Evolutionary conservation across 2,888 invertebrate genomes (phyloP).

Genomic region (Malachius bipustulatus): DNA sequence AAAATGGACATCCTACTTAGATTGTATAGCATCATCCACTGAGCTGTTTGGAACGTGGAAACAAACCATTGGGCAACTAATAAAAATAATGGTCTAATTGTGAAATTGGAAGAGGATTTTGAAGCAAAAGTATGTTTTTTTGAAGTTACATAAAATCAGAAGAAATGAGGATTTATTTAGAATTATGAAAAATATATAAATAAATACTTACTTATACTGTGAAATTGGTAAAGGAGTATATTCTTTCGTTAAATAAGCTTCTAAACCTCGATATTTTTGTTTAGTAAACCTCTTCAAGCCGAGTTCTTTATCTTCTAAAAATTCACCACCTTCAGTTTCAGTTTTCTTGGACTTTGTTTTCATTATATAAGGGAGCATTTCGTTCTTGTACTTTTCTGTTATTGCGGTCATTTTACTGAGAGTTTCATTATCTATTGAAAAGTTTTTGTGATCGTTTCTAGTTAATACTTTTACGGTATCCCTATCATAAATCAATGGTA

Average conservation of each 20-base stretch:
- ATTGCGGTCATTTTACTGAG: constrained; percentile 37
- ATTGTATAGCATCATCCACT: no score
- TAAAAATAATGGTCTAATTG: no score
- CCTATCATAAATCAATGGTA: constrained; percentile 40
- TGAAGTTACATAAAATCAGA: constrained; percentile 1
- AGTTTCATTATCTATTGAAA: constrained; percentile 18
- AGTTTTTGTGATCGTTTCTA: constrained; percentile 27
- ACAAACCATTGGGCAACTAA: no score
- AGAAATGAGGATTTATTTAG: no score
- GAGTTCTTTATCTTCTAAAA: background rate
- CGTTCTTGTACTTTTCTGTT: constrained; percentile 22
- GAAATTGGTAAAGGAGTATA: constrained; percentile 32
- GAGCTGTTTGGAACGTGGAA: no score
- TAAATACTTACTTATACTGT: constrained; percentile 31
- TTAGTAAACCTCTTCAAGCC: constrained; percentile 9
- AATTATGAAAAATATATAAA: no score
- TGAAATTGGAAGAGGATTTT: background rate
- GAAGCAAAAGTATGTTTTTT: background rate
- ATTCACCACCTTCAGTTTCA: constrained; percentile 5
- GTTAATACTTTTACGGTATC: constrained; percentile 33
- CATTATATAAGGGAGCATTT: constrained; percentile 21
- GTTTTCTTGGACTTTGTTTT: constrained; percentile 6
- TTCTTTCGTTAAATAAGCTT: constrained; percentile 28
- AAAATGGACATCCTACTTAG: background rate
- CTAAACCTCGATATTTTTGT: constrained; percentile 18